A percentile compares a stretch with the other conserved stretches of the same genome.
Evolutionary conservation across 2,113 vertebrate genomes (phyloP).

Genomic region (Sylvicapra grimmia): DNA sequence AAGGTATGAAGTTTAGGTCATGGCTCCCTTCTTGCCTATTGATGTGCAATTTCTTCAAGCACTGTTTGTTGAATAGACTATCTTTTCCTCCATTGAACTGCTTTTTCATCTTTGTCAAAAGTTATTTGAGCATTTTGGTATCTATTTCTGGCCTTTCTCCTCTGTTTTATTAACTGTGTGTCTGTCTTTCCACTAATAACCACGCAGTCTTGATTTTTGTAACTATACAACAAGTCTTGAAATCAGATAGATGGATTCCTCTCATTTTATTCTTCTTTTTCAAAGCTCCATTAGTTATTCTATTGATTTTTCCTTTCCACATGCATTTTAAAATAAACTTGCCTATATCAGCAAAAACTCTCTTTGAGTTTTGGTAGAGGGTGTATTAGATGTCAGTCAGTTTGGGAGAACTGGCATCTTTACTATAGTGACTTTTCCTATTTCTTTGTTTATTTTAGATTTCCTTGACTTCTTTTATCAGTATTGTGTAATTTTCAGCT

Average conservation of each 20-base stretch:
- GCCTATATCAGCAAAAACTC: not conserved
- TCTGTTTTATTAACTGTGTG: not conserved
- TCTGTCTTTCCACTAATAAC: not conserved
- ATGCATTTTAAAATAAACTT: not conserved
- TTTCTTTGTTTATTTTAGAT: not conserved
- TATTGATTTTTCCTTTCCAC: not conserved
- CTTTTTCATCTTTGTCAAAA: not conserved
- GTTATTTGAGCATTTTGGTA: not conserved
- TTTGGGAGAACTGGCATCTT: not conserved
- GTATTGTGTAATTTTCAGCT: not conserved
- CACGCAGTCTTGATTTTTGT: not conserved
- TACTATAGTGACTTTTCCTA: not conserved
- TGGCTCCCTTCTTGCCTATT: not conserved
- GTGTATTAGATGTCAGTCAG: not conserved
- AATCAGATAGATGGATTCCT: not conserved
- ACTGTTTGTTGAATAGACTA: not conserved
- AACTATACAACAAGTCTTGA: not conserved
- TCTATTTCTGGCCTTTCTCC: not conserved
- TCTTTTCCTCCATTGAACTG: not conserved
- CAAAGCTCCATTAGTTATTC: not conserved
- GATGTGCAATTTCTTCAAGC: not conserved
- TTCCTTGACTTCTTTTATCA: not conserved
- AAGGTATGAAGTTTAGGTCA: not conserved
- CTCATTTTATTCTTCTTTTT: not conserved
- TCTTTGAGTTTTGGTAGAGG: not conserved